A percentile compares a stretch with the other conserved stretches of the same genome.
These are phyloP conservation scores for Synergus umbraculus DNA, from an alignment of 2,888 invertebrate genomes.

Conservation along the genomic window DNA sequence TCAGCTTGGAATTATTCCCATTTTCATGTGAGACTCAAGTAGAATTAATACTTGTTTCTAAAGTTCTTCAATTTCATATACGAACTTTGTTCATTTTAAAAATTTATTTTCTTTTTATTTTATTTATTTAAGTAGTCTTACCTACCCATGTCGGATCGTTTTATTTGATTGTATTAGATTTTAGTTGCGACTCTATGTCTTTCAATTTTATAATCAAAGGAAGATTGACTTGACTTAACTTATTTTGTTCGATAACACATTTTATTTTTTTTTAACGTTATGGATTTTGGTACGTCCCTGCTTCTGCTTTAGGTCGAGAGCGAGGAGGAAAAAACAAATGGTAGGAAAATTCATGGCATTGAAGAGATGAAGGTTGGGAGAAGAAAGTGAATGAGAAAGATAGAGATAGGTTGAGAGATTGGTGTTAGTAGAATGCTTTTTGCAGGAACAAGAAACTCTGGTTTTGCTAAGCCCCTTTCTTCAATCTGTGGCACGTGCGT, in stretches of 20 bases:
- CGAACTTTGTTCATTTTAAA: no score
- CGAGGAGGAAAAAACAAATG: not conserved
- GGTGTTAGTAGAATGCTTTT: slow-evolving; percentile 58
- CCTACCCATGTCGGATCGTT: no score
- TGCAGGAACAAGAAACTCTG: slow-evolving; percentile 52
- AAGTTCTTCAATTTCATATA: no score
- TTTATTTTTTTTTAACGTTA: not conserved
- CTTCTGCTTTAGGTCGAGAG: not conserved
- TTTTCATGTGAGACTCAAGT: no score
- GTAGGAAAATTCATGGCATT: not conserved
- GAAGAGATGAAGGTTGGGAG: not conserved
- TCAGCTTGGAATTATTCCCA: no score
- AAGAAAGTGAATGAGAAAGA: not conserved
- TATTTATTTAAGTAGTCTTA: no score
- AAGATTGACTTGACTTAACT: no score
- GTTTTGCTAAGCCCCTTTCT: slow-evolving; percentile 70
- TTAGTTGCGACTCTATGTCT: no score
- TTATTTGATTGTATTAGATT: no score
- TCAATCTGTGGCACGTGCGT: slow-evolving; percentile 74
- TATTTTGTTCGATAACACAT: not conserved
- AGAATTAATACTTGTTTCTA: no score
- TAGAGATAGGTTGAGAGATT: not conserved
- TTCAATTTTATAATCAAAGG: no score
- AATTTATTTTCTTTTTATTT: no score
- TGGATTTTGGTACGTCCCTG: not conserved